These are phyloP conservation scores for Microplitis manilae DNA, from an alignment of 2,888 invertebrate genomes.

Conservation along the genomic window DNA sequence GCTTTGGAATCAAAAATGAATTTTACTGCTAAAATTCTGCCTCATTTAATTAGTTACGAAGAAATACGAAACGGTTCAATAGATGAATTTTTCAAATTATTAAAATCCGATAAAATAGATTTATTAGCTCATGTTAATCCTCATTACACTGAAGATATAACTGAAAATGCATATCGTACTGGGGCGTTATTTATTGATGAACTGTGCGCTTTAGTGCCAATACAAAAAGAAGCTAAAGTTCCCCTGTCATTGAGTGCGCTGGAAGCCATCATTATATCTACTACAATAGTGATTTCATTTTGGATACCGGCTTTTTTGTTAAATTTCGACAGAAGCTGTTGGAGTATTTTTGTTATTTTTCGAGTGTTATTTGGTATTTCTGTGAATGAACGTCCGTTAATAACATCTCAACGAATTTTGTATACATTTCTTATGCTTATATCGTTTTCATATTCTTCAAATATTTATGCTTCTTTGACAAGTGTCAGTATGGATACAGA, in stretches of 20 bases:
- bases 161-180: constrained; percentile 30
- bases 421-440: constrained; percentile 41
- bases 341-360: constrained; percentile 37
- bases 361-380: constrained; percentile 44
- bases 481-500: constrained; percentile 29
- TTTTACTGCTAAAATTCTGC: constrained; percentile 44
- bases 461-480: constrained; percentile 46
- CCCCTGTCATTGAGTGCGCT: neutral
- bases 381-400: constrained; percentile 8
- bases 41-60: neutral
- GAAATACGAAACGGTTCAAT: constrained; percentile 1
- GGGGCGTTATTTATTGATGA: constrained; percentile 17
- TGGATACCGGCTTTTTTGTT: constrained; percentile 16
- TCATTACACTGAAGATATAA: constrained; percentile 26
- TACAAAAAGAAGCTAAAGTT: constrained; percentile 11
- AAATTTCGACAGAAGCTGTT: constrained; percentile 39
- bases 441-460: constrained; percentile 43
- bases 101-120: neutral
- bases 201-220: constrained; percentile 48
- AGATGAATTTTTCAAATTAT: neutral
- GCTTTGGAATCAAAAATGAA: constrained; percentile 43
- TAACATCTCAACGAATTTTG: constrained; percentile 43
- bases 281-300: constrained; percentile 31
- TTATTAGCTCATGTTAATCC: constrained; percentile 26
- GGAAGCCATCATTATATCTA: constrained; percentile 15